Evolutionary conservation across 2,888 invertebrate genomes (phyloP).

Genomic region (Nemurella pictetii): DNA sequence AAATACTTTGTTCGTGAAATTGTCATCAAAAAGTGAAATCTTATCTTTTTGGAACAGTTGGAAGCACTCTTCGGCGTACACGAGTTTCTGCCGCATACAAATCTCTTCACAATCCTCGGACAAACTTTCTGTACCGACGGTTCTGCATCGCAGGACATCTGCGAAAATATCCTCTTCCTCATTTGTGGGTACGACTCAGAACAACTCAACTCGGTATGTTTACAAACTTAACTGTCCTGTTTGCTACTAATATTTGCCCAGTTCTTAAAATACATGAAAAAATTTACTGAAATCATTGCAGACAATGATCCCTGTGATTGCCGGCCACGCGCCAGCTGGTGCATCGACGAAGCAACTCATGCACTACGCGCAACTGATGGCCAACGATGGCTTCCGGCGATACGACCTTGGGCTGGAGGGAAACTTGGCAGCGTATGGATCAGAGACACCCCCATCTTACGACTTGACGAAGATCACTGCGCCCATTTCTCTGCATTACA

Average conservation of each 20-base stretch:
- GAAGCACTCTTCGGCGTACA: constrained; percentile 44
- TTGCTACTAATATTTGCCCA: no score
- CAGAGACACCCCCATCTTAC: constrained; percentile 33
- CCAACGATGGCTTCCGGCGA: constrained; percentile 48
- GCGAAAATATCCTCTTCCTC: constrained; percentile 63
- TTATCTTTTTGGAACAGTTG: neutral
- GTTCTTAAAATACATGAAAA: no score
- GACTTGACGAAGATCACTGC: constrained; percentile 54
- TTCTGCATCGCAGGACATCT: constrained; percentile 56
- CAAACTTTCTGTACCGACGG: constrained; percentile 54
- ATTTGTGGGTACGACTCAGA: constrained; percentile 60
- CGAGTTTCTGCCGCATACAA: constrained; percentile 51
- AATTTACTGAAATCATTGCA: no score
- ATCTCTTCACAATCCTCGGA: constrained; percentile 44
- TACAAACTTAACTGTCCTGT: neutral
- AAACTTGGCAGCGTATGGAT: constrained; percentile 40
- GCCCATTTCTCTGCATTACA: constrained; percentile 67
- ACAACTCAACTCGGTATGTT: constrained; percentile 60
- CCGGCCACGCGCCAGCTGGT: constrained; percentile 72
- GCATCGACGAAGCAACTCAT: constrained; percentile 68
- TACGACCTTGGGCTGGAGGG: constrained; percentile 51
- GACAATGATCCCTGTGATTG: constrained; percentile 69
- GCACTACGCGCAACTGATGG: constrained; percentile 67
- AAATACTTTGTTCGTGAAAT: no score
- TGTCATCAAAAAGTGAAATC: neutral